These are phyloP conservation scores for Cheilosia impressa DNA, from an alignment of 2,888 invertebrate species.

Conservation along the genomic window DNA sequence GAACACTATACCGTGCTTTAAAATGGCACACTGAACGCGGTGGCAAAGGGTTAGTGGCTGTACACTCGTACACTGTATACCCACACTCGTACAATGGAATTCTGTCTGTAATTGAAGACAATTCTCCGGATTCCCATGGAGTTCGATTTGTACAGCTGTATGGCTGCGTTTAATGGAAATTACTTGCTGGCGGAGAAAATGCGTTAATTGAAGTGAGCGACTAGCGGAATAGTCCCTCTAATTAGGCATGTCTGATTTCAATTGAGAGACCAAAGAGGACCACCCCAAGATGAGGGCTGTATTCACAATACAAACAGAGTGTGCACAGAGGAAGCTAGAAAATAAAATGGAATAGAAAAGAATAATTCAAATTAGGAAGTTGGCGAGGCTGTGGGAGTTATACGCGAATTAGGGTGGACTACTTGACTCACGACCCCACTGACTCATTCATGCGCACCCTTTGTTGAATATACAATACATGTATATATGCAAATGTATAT, in stretches of 20 bases:
- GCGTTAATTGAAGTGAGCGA: slow-evolving; percentile 73
- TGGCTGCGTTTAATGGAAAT: slow-evolving; percentile 65
- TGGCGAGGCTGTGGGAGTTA: slow-evolving; percentile 57
- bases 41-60: slow-evolving; percentile 24
- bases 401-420: slow-evolving; percentile 58
- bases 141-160: slow-evolving; percentile 54
- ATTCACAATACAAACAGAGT: slow-evolving; percentile 1
- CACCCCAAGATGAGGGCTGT: slow-evolving; percentile 59
- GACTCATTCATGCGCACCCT: slow-evolving; percentile 64
- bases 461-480: slow-evolving; percentile 18
- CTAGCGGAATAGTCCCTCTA: slow-evolving; percentile 71
- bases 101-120: slow-evolving; percentile 68
- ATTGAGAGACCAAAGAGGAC: slow-evolving; percentile 60
- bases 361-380: slow-evolving; percentile 73
- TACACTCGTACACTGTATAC: not conserved
- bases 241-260: slow-evolving; percentile 75
- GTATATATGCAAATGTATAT: not conserved
- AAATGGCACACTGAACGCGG: slow-evolving; percentile 53
- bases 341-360: slow-evolving; percentile 51
- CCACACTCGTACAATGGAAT: slow-evolving; percentile 47
- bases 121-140: slow-evolving; percentile 47
- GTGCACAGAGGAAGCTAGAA: slow-evolving; percentile 60
- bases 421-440: slow-evolving; percentile 71
- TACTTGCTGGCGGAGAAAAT: slow-evolving; percentile 54
- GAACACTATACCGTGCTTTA: slow-evolving; percentile 20